Conservation (phyloP, 2,888 invertebrate genomes). For the Adineta ricciae region DNA sequence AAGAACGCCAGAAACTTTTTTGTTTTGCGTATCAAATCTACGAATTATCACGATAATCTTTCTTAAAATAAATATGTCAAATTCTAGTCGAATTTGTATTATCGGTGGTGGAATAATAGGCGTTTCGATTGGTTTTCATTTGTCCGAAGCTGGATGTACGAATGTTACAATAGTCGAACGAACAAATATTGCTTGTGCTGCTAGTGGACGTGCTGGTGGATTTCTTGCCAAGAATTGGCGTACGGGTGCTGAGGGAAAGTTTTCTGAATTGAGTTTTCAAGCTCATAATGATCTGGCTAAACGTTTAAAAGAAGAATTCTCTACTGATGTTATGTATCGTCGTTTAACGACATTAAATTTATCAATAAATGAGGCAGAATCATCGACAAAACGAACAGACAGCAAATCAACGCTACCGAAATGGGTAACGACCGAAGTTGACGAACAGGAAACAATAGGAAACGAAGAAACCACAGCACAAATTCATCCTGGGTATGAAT, state of each 20-base stretch:
- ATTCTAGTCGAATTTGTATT: not conserved
- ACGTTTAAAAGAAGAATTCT: not conserved
- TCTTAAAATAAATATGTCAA: not conserved
- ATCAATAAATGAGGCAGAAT: not conserved
- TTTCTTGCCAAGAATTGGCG: conserved; percentile 10
- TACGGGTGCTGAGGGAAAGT: not conserved
- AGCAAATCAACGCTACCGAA: not conserved
- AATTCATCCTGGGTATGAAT: conserved; percentile 18
- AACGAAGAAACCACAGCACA: conserved; percentile 35
- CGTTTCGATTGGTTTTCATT: not conserved
- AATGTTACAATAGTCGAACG: conserved; percentile 8
- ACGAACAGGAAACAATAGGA: conserved; percentile 35
- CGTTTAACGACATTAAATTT: not conserved
- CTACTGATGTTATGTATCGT: conserved; percentile 14
- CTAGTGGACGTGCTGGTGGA: conserved; percentile 1
- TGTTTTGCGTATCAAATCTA: too few relatives aligned
- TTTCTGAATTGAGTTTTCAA: not conserved
- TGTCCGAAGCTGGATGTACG: conserved; percentile 1
- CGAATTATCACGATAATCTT: not conserved
- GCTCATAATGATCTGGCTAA: not conserved
- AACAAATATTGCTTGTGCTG: conserved; percentile 15
- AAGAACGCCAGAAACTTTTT: not conserved
- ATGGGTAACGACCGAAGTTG: not conserved
- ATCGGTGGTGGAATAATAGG: not conserved
- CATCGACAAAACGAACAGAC: not conserved